Base-by-base conservation (phyloP, 1,140 invertebrate genomes). In the Anastrepha obliqua region DNA sequence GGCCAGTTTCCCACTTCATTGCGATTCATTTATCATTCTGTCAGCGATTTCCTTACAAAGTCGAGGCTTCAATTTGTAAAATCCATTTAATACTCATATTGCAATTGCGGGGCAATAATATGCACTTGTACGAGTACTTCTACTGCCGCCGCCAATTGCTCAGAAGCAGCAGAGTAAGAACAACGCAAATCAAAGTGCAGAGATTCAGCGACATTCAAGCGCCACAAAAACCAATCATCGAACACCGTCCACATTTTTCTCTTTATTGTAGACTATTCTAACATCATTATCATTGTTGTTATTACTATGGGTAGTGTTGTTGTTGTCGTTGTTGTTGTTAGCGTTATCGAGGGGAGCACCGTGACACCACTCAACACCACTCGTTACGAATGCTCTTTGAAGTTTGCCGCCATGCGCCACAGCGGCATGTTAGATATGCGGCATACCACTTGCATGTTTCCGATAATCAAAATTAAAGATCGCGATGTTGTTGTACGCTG, bases 401-500 rank as follows among this genome's bases (percentile, higher is more conserved):
- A 9, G 74, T 81, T 55, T 47, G 47, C 74, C 74, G 74, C 74
- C 47, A 58, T 81, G 20, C 74, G 74, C 47, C 74, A 7, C 11
- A 67, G 64, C 64, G 64, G 64, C 64, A 67, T 67, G 29, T 67
- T 67, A 78, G 39, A 55, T 51, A 44, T n/a, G 74, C 74, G 47
- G 20, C 44, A 81, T 81, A 20, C 74, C 74, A 81, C 74, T 81
- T 81, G 55, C 74, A 81, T 81, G 74, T 81, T 81, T 47, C 6
- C 74, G 74, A 81, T 81, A 81, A 81, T 81, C 74, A 81, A 81
- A 81, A 81, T 47, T 55, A 7, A 81, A 11, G 74, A 81, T 47
- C n/a, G 74, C 20, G 11, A 55, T 44, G 74, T 51, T 55, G 74
- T 6, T 29, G 44, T 81, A n/a, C 9, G 47, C 47, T 55, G 70